A percentile compares a stretch with the other conserved stretches of the same genome.
Conservation (phyloP, 2,113 vertebrate species). For the Mugil cephalus region DNA sequence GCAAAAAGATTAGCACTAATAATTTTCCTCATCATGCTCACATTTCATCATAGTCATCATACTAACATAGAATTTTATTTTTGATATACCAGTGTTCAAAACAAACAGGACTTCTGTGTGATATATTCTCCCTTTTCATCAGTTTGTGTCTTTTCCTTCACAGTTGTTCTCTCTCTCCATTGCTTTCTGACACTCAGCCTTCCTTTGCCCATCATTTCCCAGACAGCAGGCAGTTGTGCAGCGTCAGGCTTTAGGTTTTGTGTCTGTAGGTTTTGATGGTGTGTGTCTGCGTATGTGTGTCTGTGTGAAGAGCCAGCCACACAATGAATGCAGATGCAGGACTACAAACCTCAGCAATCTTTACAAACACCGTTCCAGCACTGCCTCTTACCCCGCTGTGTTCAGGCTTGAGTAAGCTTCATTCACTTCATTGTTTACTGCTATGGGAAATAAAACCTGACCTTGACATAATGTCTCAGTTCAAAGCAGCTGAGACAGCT, state of each 20-base stretch:
- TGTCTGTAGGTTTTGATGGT: not conserved
- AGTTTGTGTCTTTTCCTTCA: not conserved
- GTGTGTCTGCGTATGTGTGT: constrained; percentile 32
- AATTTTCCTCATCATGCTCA: not conserved
- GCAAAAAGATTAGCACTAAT: no score
- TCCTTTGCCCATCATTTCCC: constrained; percentile 10
- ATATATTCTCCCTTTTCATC: constrained; percentile 19
- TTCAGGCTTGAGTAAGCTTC: constrained; percentile 1
- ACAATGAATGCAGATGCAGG: constrained; percentile 17
- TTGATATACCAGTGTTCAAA: constrained; percentile 4
- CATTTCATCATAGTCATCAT: not conserved
- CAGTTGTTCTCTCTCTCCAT: constrained; percentile 7
- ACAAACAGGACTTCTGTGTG: constrained; percentile 12
- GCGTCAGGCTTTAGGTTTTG: constrained; percentile 58
- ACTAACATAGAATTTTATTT: not conserved
- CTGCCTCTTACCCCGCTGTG: not conserved
- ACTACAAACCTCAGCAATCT: constrained; percentile 42
- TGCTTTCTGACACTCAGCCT: constrained; percentile 15
- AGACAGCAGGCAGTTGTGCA: constrained; percentile 62
- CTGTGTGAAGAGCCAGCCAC: constrained; percentile 8
- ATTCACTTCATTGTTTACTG: constrained; percentile 18
- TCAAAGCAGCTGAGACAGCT: not conserved
- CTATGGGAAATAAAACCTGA: constrained; percentile 15
- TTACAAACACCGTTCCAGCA: constrained; percentile 21
- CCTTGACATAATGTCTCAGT: constrained; percentile 4